These are phyloP conservation scores for Lobophora halterata DNA, from an alignment of 2,888 invertebrate genomes.

Conservation along the genomic window DNA sequence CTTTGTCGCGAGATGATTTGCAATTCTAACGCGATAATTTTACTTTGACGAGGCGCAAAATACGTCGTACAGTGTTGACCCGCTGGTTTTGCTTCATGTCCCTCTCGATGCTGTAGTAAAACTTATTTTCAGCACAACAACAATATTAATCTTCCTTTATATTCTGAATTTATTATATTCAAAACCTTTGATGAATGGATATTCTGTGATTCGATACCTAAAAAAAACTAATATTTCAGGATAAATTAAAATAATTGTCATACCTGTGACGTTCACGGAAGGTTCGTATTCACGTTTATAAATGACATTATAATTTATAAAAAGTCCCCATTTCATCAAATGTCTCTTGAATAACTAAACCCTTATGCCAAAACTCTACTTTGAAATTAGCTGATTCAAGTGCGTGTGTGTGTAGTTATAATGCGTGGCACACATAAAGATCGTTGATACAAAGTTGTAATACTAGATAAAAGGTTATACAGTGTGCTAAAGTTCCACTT, in stretches of 20 bases:
- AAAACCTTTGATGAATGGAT: no score
- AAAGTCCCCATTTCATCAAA: no score
- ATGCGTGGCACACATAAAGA: no score
- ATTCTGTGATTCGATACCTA: no score
- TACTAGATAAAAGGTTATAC: slow-evolving; percentile 24
- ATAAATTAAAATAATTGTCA: no score
- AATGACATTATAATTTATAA: no score
- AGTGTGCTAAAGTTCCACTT: slow-evolving; percentile 19
- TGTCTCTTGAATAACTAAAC: no score
- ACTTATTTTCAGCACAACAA: slow-evolving; percentile 8
- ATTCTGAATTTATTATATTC: no score
- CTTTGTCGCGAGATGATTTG: slow-evolving; percentile 74
- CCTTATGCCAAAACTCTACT: neutral
- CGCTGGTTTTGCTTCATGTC: slow-evolving; percentile 35
- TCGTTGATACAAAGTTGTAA: slow-evolving; percentile 26
- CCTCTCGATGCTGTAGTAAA: slow-evolving; percentile 15
- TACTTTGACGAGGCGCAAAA: slow-evolving; percentile 76
- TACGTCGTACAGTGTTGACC: slow-evolving; percentile 61
- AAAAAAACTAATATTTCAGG: no score
- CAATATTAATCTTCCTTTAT: neutral
- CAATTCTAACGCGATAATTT: slow-evolving; percentile 78
- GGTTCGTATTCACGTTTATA: no score
- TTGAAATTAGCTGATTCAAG: neutral
- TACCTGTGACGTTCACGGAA: no score
- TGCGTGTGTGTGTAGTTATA: slow-evolving; percentile 2